Percentiles rank a stretch among this genome's conserved stretches.
Conservation (phyloP, 2,888 invertebrate species). For the Trisateles emortualis region DNA sequence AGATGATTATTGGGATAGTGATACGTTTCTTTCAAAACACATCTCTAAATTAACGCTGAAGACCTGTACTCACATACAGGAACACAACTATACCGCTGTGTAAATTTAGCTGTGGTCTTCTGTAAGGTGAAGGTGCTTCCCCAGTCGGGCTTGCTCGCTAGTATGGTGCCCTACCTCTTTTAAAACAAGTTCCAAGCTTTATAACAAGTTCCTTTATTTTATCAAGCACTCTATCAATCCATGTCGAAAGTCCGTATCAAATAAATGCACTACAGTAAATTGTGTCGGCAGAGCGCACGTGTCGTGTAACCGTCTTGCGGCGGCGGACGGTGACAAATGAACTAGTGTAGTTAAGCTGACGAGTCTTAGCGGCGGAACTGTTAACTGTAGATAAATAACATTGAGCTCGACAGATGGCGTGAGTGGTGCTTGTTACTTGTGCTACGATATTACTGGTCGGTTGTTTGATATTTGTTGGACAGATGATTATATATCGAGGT, state of each 20-base stretch:
- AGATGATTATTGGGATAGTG: too few species aligned
- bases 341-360: constrained; percentile 7
- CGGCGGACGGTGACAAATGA: constrained; percentile 10
- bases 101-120: too few species aligned
- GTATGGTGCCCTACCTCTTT: too few species aligned
- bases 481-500: background rate
- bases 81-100: too few species aligned
- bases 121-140: too few species aligned
- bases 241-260: constrained; percentile 2
- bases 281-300: constrained; percentile 6
- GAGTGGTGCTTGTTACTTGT: background rate
- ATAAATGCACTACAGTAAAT: constrained; percentile 4
- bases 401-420: constrained; percentile 4
- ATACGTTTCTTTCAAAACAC: too few species aligned
- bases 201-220: background rate
- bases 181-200: too few species aligned
- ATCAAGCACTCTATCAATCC: background rate
- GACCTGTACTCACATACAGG: too few species aligned
- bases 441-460: background rate
- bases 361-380: constrained; percentile 3
- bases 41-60: too few species aligned
- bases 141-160: too few species aligned
- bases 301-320: constrained; percentile 6
- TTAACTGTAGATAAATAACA: constrained; percentile 14
- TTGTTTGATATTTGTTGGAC: background rate